Evolutionary conservation across 2,113 vertebrate species (phyloP).

Genomic region (Vanacampus margaritifer): DNA sequence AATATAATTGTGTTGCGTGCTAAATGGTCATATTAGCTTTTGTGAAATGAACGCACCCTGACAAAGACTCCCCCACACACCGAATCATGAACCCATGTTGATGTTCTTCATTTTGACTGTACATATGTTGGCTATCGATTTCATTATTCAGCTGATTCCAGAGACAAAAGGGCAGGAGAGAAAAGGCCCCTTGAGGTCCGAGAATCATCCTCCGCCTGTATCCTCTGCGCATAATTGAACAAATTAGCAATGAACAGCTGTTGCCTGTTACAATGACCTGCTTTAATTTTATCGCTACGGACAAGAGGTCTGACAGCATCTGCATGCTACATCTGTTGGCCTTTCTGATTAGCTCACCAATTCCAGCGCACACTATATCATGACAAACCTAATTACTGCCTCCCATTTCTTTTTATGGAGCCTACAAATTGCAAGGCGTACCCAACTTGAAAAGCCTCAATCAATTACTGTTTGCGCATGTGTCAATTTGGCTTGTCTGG

Average conservation of each 20-base stretch:
- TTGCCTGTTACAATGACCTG: slow-evolving; percentile 78
- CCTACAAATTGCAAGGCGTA: slow-evolving; percentile 63
- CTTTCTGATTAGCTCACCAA: slow-evolving; percentile 64
- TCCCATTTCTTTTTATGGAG: slow-evolving; percentile 77
- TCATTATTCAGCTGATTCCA: slow-evolving; percentile 36
- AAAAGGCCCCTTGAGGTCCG: slow-evolving; percentile 48
- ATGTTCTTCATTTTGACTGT: slow-evolving; percentile 4
- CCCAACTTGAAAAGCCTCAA: slow-evolving; percentile 63
- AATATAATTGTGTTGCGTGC: slow-evolving; percentile 8
- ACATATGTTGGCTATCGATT: slow-evolving; percentile 42
- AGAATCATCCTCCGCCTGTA: slow-evolving; percentile 59
- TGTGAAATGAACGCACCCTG: slow-evolving; percentile 14
- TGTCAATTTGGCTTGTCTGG: slow-evolving; percentile 12
- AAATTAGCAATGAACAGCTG: slow-evolving; percentile 76
- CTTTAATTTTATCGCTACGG: slow-evolving; percentile 70
- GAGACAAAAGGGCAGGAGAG: slow-evolving; percentile 21
- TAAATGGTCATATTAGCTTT: slow-evolving; percentile 11
- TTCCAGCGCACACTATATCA: slow-evolving; percentile 69
- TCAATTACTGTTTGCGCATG: slow-evolving; percentile 57
- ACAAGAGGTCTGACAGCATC: slow-evolving; percentile 76
- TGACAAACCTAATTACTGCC: slow-evolving; percentile 74
- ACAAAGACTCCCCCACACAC: neutral
- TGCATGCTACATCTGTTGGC: slow-evolving; percentile 74
- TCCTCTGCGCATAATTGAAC: slow-evolving; percentile 73
- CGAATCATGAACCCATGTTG: slow-evolving; percentile 9